A percentile compares a stretch with the other conserved stretches of the same genome.
phyloP scores from a whole-genome alignment of 2,797 vertebrate genomes.

The Enteromius treurensis region DNA sequence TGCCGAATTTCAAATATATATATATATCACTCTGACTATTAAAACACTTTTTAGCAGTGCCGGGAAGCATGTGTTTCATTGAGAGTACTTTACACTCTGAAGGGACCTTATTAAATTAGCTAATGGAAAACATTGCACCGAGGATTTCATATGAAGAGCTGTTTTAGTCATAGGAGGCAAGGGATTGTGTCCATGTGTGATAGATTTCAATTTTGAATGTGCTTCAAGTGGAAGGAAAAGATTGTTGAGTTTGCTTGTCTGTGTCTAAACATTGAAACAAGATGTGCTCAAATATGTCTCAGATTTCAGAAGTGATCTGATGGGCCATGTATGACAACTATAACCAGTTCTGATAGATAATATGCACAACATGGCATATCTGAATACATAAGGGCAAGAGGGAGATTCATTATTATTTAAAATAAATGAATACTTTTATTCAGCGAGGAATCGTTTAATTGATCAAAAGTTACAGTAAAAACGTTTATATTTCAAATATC shows the following conservation, averaged over 20 bases:
- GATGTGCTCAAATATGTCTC: slow-evolving; percentile 27
- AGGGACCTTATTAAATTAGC: slow-evolving; percentile 39
- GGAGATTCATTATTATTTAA: background rate
- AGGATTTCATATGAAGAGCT: slow-evolving; percentile 27
- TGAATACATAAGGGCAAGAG: background rate
- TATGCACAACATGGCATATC: background rate
- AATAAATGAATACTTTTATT: background rate
- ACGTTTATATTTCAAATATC: background rate
- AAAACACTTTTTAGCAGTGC: slow-evolving; percentile 14
- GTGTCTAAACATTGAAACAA: slow-evolving; percentile 28
- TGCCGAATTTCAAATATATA: background rate
- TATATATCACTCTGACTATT: slow-evolving; percentile 1
- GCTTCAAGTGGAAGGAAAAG: slow-evolving; percentile 22
- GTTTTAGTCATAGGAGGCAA: slow-evolving; percentile 14
- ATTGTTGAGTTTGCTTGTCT: slow-evolving; percentile 26
- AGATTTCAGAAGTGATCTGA: slow-evolving; percentile 18
- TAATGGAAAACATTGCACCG: slow-evolving; percentile 28
- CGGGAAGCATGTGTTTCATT: background rate
- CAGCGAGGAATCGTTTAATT: background rate
- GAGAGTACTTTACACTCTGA: slow-evolving; percentile 22
- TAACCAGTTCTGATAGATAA: background rate
- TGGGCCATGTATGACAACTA: background rate
- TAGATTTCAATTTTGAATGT: slow-evolving; percentile 24
- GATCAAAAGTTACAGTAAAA: background rate
- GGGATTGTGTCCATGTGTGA: slow-evolving; percentile 30